Evolutionary conservation across 2,113 vertebrate genomes (phyloP).

Genomic region (Acanthochromis polyacanthus): DNA sequence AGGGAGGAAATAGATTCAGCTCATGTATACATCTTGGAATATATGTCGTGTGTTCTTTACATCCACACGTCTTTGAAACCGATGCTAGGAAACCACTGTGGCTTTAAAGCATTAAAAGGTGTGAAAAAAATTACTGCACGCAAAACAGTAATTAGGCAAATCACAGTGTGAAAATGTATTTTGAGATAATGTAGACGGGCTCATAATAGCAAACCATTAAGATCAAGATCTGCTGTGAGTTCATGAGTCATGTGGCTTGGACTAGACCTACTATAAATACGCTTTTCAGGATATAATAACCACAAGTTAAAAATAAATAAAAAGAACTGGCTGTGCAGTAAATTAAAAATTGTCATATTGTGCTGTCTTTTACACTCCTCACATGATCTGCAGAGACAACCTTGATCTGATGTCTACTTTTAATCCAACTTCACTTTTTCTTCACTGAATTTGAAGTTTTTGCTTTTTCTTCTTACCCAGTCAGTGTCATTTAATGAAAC

Average conservation of each 20-base stretch:
- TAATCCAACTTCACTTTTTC: slow-evolving; percentile 76
- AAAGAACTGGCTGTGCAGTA: slow-evolving; percentile 19
- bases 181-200: not conserved
- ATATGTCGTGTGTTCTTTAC: slow-evolving; percentile 16
- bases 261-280: not conserved
- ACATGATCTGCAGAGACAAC: slow-evolving; percentile 29
- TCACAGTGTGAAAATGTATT: slow-evolving; percentile 7
- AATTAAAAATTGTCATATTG: slow-evolving; percentile 1
- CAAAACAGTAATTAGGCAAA: slow-evolving; percentile 35
- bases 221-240: not conserved
- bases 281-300: slow-evolving; percentile 4
- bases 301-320: slow-evolving; percentile 15
- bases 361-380: slow-evolving; percentile 1
- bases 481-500: not conserved
- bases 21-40: slow-evolving; percentile 9
- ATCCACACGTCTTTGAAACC: slow-evolving; percentile 9
- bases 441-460: slow-evolving; percentile 76
- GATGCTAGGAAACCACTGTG: not conserved
- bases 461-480: slow-evolving; percentile 4
- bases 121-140: not conserved
- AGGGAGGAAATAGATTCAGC: slow-evolving; percentile 7
- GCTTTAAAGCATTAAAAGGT: slow-evolving; percentile 22
- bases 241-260: slow-evolving; percentile 7
- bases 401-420: slow-evolving; percentile 56
- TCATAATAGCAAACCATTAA: not conserved